Conservation (phyloP, 30 jellyfish, hydroid and myxozoan genomes). For the Nemopilema nomurai region DNA sequence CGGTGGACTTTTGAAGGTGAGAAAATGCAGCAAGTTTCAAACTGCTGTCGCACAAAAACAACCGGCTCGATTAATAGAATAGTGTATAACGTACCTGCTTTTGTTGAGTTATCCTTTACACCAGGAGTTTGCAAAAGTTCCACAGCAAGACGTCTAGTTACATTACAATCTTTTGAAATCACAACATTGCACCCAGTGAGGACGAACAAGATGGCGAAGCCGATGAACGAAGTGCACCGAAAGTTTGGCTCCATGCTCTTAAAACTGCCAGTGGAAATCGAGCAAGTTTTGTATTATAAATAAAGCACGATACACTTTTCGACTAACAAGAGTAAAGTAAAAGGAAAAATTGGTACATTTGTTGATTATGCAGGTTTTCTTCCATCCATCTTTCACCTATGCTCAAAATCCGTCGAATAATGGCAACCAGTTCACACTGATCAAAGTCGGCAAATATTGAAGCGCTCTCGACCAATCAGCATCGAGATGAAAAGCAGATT, state of each 20-base stretch:
- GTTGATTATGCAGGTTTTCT: conserved; percentile 3
- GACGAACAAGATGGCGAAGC: conserved; percentile 80
- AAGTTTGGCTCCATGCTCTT: conserved; percentile 36
- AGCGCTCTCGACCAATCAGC: conserved; percentile 52
- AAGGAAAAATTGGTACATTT: background rate
- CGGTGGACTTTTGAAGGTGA: background rate
- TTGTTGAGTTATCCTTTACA: conserved; percentile 29
- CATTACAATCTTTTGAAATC: conserved; percentile 45
- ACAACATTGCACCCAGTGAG: conserved; percentile 37
- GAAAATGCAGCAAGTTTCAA: background rate
- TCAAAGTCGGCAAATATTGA: conserved; percentile 52
- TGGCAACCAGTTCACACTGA: conserved; percentile 20
- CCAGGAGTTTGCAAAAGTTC: conserved; percentile 16
- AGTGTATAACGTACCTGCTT: conserved; percentile 27
- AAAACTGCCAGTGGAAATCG: background rate
- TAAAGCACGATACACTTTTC: background rate
- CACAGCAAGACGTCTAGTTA: conserved; percentile 45
- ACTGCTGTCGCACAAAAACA: background rate
- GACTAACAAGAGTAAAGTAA: background rate
- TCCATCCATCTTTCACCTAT: conserved; percentile 44
- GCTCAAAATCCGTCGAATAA: conserved; percentile 26
- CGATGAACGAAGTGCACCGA: conserved; percentile 30
- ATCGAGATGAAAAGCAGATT: conserved; percentile 32
- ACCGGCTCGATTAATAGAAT: background rate
- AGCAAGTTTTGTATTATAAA: background rate